Base-by-base conservation (phyloP, 2,113 vertebrate genomes). In the Orcinus orca region DNA sequence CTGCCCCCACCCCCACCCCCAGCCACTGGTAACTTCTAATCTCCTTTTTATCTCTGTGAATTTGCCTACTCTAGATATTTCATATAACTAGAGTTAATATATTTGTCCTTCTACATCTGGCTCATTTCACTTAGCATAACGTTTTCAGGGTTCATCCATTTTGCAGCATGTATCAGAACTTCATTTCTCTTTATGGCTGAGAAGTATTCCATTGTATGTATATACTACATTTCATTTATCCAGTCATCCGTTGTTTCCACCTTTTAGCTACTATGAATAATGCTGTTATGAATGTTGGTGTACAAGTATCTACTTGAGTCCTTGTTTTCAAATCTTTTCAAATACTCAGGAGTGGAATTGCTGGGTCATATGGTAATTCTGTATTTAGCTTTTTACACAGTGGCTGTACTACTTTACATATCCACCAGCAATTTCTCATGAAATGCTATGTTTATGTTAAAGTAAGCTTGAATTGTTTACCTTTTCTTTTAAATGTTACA, bases 401-500 rank as follows among this genome's bases (percentile, higher is more conserved):
- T 95, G 70, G 63, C 20, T 50, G 18, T n/a, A 74, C 15, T 25
- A 77, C 87, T 95, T 93, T 93, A 44, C 18, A 44, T 87, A 87
- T n/a, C 62, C 23, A 90, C 12, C 20, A 90, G 70, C 80, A 93
- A 8, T 60, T 90, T 87, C 83, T 62, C 38, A 53, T 93, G 25
- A 21, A 67, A 79, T 97, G 53, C 9, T 31, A 13, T 95, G 55
- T 76, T 94, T 87, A 70, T 90, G 25, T 29, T 90, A 65, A 96
- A 62, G n/a, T 76, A 89, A 91, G 18, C 76, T 95, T 91, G 14
- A 81, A 85, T 65, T 82, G 44, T 77, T 92, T 85, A 33, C 6
- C 38, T 90, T 84, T 93, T 84, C 77, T 92, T 88, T 71, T 92
- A 89, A 95, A 86, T 93, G 73, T 91, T 71, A 68, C 77, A 23